These are phyloP conservation scores for Eulemur coronatus DNA, from an alignment of 2,797 vertebrate genomes.

Conservation along the genomic window DNA sequence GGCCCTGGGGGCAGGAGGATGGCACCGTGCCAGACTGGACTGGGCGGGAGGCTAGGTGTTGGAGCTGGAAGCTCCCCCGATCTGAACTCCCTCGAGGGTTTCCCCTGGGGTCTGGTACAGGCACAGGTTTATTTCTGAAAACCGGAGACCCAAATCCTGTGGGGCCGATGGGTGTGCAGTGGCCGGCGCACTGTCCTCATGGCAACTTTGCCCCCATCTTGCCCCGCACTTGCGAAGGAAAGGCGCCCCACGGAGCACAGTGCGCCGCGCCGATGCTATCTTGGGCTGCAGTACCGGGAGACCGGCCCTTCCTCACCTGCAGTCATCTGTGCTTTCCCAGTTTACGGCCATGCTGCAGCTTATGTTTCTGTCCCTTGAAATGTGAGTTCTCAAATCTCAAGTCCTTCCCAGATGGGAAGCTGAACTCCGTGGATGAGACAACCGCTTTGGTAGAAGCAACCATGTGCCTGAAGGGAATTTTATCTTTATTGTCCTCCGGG, in stretches of 20 bases:
- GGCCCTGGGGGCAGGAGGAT: neutral
- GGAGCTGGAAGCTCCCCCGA: neutral
- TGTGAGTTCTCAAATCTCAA: neutral
- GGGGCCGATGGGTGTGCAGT: fast-evolving
- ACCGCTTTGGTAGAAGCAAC: neutral
- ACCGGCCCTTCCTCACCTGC: neutral
- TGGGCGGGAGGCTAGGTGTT: neutral
- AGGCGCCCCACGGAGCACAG: neutral
- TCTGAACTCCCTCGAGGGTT: neutral
- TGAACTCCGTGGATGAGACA: neutral
- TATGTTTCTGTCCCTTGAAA: neutral
- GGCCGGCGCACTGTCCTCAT: fast-evolving
- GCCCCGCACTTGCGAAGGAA: neutral
- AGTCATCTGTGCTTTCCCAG: neutral
- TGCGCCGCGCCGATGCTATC: too few relatives aligned
- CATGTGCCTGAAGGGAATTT: neutral
- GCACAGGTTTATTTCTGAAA: neutral
- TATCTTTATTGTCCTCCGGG: neutral
- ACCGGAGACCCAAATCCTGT: neutral
- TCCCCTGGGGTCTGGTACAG: neutral
- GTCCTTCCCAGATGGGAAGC: neutral
- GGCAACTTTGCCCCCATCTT: too few relatives aligned
- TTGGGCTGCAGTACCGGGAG: neutral
- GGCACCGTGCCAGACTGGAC: neutral
- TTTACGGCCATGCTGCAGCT: neutral